Base-by-base conservation (phyloP, 2,797 vertebrate genomes). In the Rhinatrema bivittatum region DNA sequence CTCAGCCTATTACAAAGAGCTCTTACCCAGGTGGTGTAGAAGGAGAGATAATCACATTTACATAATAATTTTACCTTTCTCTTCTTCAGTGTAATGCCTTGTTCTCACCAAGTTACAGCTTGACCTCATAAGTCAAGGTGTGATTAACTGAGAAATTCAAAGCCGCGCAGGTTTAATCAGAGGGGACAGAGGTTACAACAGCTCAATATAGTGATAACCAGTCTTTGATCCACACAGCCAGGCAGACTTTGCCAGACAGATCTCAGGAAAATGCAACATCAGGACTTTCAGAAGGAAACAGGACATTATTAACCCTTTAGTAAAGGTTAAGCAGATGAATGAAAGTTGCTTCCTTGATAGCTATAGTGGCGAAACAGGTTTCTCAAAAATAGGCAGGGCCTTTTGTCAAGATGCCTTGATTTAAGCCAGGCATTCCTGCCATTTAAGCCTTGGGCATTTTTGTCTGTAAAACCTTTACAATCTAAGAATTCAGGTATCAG, bases 121-220 rank as follows among this genome's bases (percentile, higher is more conserved):
- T 80, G 76, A 74, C 75, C 56, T 41, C 53, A 68, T 30, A 39
- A 74, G 69, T 77, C 74, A 74, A 58, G 68, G 59, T 74, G 59
- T 88, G 86, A 93, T 92, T 89, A 88, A 81, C 77, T 73, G 72
- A 82, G 79, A 87, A 84, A 85, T 83, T 81, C 86, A 79, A 62
- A 49, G 72, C 76, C 75, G 76, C 65, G 23, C 66, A 63, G 50
- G 69, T 72, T 81, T 91, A 91, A 93, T 92, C 82, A 89, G 80
- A 90, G 76, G 58, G 79, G 91, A 92, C 91, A 93, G 89, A 87
- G 89, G 89, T 91, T 91, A 91, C 80, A 87, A 91, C 84, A 90
- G 89, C 89, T 94, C 90, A 89, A 93, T 93, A 90, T 78, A 79
- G 79, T 62, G 84, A 91, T 91, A 91, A 87, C 83, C 84, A 86